These are phyloP conservation scores for Okamejei kenojei DNA, from an alignment of 2,797 vertebrate genomes.

Conservation along the genomic window DNA sequence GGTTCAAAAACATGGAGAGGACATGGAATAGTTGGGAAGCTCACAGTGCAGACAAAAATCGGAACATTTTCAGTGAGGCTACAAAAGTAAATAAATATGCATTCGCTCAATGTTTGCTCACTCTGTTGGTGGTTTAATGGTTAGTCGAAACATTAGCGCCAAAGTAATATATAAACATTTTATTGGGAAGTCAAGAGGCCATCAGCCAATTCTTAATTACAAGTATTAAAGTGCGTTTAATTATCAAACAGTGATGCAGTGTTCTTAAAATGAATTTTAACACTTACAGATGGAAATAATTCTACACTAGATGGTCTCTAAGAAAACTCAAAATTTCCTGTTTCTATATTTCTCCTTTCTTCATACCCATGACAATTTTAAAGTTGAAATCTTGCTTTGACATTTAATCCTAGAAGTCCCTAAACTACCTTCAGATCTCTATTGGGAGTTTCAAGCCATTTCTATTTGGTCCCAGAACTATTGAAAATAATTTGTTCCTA, in stretches of 20 bases:
- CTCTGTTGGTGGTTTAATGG: neutral
- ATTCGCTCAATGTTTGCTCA: neutral
- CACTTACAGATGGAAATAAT: neutral
- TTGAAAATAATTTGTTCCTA: neutral
- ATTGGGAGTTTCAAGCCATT: neutral
- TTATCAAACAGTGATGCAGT: neutral
- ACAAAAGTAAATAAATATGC: slow-evolving; percentile 40
- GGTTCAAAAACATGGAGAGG: slow-evolving; percentile 87
- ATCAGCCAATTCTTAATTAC: neutral
- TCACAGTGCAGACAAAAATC: slow-evolving; percentile 90
- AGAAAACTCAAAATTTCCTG: neutral
- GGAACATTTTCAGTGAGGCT: slow-evolving; percentile 92
- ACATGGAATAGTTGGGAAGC: slow-evolving; percentile 87
- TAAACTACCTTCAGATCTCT: neutral
- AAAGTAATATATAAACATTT: neutral
- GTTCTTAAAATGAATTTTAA: neutral
- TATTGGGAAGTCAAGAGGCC: neutral
- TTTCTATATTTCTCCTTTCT: neutral
- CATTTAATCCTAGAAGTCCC: neutral
- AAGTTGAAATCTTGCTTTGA: neutral
- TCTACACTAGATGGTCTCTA: neutral
- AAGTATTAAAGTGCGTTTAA: neutral
- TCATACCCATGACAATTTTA: neutral
- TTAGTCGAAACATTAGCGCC: neutral
- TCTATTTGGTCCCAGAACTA: neutral